Percentiles rank a stretch among this genome's conserved stretches.
These are phyloP conservation scores for Andricus grossulariae DNA, from an alignment of 1,140 invertebrate species.

Conservation along the genomic window DNA sequence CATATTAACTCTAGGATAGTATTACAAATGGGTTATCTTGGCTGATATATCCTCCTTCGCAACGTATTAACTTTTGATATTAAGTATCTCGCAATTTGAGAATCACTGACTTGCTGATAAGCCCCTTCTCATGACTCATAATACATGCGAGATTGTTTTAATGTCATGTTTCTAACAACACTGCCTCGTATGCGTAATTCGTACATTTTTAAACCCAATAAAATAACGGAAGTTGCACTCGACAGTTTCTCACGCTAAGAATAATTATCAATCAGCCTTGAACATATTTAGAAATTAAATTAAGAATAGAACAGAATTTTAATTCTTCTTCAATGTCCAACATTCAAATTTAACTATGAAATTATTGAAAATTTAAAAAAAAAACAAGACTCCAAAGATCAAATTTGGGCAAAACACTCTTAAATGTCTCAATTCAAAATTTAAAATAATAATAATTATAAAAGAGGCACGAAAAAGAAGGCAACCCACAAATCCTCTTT, in stretches of 20 bases:
- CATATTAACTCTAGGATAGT: constrained; percentile 34
- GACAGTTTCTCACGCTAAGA: not conserved
- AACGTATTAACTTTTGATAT: constrained; percentile 41
- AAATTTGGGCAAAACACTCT: too few species aligned
- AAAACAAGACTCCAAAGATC: too few species aligned
- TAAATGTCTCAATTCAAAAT: too few species aligned
- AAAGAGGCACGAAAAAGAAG: too few species aligned
- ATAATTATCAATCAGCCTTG: not conserved
- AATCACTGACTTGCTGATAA: constrained; percentile 51
- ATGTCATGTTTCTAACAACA: constrained; percentile 32
- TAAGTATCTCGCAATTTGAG: constrained; percentile 52
- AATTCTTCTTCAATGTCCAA: too few species aligned
- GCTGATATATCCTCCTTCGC: constrained; percentile 37
- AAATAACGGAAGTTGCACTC: not conserved
- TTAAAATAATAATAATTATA: too few species aligned
- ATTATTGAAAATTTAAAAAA: too few species aligned
- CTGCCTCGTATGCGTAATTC: not conserved
- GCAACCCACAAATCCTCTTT: too few species aligned
- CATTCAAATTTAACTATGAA: too few species aligned
- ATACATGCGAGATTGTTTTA: constrained; percentile 40
- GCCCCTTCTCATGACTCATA: constrained; percentile 40
- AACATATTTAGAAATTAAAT: too few species aligned
- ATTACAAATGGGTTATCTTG: constrained; percentile 47
- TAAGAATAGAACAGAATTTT: too few species aligned
- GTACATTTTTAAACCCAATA: not conserved